Base-by-base conservation (phyloP, 1,140 invertebrate genomes). In the Pseudomyrmex concolor region DNA sequence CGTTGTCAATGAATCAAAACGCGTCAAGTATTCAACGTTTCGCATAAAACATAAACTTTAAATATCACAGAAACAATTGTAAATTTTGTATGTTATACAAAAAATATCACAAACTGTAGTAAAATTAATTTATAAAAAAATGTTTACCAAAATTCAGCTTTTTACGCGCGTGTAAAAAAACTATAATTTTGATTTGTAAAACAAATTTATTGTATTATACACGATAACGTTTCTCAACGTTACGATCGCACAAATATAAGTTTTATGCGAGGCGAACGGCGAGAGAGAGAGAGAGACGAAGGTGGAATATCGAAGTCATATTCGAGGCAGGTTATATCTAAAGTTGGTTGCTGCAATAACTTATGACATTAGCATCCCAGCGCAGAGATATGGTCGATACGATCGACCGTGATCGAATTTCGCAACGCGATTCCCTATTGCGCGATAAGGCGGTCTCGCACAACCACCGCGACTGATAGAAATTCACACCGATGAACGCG, bases 401-500 rank as follows among this genome's bases (percentile, higher is more conserved):
- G 66, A 68, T 59, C 63, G 54, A 70, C 55, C 19, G 22, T 67
- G 76, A 80, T 80, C 66, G 43, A 70, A 12, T 80, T 80, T 59
- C 72, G 50, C 19, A 45, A 17, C 62, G 45, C 48, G 48, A 83
- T 66, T 77, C 59, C 78, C 48, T 73, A 73, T 82, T 54, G 70
- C 70, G 25, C 34, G 59, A 74, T 74, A 82, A 72, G 78, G 12
- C 43, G 68, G 25, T 17, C 48, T 82, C 45, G 10, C 12, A 22
- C 34, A 17, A 62, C 68, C 15, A 73, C 34, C 68, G 62, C 66
- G 74, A 84, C 67, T 80, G 77, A 84, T 80, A 88, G 87, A 88
- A 88, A 89, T 89, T 88, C 87, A 68, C 87, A 84, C 57, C 74
- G 74, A 84, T 84, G 74, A 70, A 84, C 74, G 63, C 55, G 73